Evolutionary conservation across 2,797 vertebrate genomes (phyloP), one percentile per base, ranked within the genome.

Genomic region (Clamator glandarius): DNA sequence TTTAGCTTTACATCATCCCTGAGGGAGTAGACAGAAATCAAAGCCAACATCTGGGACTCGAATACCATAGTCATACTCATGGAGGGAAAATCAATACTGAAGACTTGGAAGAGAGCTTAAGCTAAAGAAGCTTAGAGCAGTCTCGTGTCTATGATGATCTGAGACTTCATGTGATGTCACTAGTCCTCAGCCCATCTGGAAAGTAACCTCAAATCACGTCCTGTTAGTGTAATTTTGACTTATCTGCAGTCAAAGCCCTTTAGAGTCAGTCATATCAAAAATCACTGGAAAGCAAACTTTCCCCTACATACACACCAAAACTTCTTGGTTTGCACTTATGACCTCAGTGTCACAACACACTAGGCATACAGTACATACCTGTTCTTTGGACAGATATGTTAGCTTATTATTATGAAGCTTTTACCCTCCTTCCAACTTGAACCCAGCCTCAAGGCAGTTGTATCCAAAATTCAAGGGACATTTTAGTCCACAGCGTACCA

Each of bases 371-470:
- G 89, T 42, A 85, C 58, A 41, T 72, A 93, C 79, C 54, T 78
- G 73, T 54, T 92, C 82, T 48, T 83, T 33, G 46, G 76, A 73
- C 89, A 96, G 78, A 90, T 83, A 87, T 46, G 74, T 74, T 87
- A 79, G 61, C 64, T 42, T 64, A 91, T 74, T 58, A 36, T 24
- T 68, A 52, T 1, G 76, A 46, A 84, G 35, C 14, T 89, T 90
- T 76, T 39, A 76, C 12, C 52, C 24, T 21, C 9, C 70, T 92
- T 81, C 63, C 81, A 90, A 63, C 85, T 50, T 91, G 50, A 78
- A 84, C 8, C 33, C 42, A 91, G 81, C 89, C 89, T 77, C 59
- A 23, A 58, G 90, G 75, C 81, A 90, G 42, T 5, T 51, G 54
- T 67, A 87, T 78, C 64, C 92, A 90, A 74, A 91, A 90, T 31